Conservation (phyloP, 2,888 invertebrate genomes). For the Meta bourneti region DNA sequence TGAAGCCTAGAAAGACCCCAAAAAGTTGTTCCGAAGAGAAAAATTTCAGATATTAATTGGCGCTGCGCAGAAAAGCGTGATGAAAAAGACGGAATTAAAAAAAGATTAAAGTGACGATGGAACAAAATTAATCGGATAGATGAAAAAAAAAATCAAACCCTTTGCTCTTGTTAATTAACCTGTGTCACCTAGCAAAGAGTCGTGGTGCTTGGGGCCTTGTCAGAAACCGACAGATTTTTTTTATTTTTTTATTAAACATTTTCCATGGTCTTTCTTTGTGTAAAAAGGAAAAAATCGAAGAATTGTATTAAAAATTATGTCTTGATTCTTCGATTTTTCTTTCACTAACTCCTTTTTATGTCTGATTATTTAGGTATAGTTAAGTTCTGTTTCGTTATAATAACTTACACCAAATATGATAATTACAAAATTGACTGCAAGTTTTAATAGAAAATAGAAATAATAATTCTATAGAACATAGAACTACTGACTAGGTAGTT, state of each 20-base stretch:
- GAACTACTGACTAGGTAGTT: too few species aligned
- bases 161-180: constrained; percentile 45
- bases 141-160: constrained; percentile 27
- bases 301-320: not conserved
- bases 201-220: constrained; percentile 24
- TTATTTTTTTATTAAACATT: not conserved
- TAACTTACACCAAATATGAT: not conserved
- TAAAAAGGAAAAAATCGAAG: not conserved
- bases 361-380: not conserved
- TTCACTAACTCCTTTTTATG: not conserved
- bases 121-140: constrained; percentile 43
- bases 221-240: not conserved
- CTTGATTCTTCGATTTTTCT: not conserved
- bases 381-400: not conserved
- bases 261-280: constrained; percentile 14
- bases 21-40: constrained; percentile 4
- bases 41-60: constrained; percentile 44
- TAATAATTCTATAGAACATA: too few species aligned
- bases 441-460: too few species aligned
- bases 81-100: constrained; percentile 6
- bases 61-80: not conserved
- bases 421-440: not conserved
- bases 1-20: not conserved
- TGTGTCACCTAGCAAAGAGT: constrained; percentile 14
- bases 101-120: constrained; percentile 13